These are phyloP conservation scores for Sycophaga agraensis DNA, from an alignment of 1,140 invertebrate genomes.

Conservation along the genomic window DNA sequence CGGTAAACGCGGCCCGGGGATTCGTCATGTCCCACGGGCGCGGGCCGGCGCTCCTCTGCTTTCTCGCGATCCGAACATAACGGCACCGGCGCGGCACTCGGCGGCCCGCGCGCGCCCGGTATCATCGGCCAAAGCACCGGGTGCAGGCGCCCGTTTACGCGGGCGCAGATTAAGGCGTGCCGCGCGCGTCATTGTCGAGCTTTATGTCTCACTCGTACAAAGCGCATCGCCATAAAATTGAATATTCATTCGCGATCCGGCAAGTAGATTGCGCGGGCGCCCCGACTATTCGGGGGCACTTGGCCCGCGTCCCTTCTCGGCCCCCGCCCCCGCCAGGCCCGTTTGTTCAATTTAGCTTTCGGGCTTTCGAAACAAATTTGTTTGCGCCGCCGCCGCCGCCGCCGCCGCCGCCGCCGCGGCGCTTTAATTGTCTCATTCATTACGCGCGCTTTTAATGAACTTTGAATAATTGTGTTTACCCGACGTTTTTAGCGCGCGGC, in stretches of 20 bases:
- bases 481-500: constrained; percentile 27
- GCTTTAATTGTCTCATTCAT: constrained; percentile 31
- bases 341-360: constrained; percentile 27
- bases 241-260: not conserved
- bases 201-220: too few species aligned
- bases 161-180: too few species aligned
- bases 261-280: too few species aligned
- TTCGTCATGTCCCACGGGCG: too few species aligned
- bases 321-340: not conserved
- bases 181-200: too few species aligned
- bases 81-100: not conserved
- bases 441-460: constrained; percentile 27
- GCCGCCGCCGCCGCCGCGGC: too few species aligned
- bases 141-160: too few species aligned
- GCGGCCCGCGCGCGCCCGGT: not conserved
- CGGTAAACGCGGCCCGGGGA: too few species aligned
- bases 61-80: not conserved
- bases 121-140: too few species aligned
- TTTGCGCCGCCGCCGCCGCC: too few species aligned
- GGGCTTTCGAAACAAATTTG: constrained; percentile 27
- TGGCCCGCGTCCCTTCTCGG: not conserved
- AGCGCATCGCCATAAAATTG: too few species aligned
- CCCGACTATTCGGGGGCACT: not conserved
- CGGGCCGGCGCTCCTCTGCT: too few species aligned
- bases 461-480: constrained; percentile 32